Conservation (phyloP, 2,113 vertebrate species). For the Ceyx melanurus region DNA sequence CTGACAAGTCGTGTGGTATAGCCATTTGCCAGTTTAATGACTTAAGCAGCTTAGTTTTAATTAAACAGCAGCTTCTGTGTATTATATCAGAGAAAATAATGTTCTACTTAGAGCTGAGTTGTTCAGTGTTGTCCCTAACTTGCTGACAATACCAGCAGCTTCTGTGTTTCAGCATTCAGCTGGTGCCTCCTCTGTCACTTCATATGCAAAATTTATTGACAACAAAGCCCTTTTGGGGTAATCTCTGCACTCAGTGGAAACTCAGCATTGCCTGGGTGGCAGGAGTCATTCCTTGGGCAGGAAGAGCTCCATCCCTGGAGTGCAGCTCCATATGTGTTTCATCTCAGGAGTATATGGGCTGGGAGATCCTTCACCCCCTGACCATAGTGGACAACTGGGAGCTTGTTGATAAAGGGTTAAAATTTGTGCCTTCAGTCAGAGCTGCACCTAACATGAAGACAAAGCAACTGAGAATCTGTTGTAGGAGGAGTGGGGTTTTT, state of each 20-base stretch:
- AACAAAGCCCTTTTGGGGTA: neutral
- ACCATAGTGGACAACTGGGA: neutral
- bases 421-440: neutral
- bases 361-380: neutral
- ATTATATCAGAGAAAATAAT: constrained; percentile 24
- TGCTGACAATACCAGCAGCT: neutral
- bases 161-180: neutral
- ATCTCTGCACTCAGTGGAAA: neutral
- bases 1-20: constrained; percentile 33
- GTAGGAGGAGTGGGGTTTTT: neutral
- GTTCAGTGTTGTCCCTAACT: neutral
- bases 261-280: neutral
- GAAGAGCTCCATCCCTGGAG: neutral
- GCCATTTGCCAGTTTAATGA: constrained; percentile 62
- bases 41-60: constrained; percentile 67
- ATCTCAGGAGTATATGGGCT: neutral
- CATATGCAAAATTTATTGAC: neutral
- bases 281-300: neutral
- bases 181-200: neutral
- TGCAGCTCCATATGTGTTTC: neutral
- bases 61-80: constrained; percentile 54
- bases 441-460: neutral
- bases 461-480: neutral
- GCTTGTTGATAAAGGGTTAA: neutral
- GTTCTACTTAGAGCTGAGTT: constrained; percentile 17